Evolutionary conservation across 2,797 vertebrate species (phyloP).

Genomic region (Myotis vivesi): DNA sequence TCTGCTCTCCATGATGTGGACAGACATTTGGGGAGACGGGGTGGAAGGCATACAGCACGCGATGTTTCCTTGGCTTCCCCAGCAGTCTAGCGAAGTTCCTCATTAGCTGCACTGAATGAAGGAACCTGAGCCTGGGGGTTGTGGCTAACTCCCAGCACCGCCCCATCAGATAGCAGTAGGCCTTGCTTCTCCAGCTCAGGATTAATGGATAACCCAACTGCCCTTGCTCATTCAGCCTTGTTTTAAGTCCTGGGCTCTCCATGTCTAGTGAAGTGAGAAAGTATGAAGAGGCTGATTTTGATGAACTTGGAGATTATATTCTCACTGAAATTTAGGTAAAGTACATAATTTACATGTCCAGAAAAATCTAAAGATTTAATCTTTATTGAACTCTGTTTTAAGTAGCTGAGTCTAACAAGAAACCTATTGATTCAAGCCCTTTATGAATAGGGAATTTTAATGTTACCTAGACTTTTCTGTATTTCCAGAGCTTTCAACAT

Average conservation of each 20-base stretch:
- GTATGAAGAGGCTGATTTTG: constrained; percentile 23
- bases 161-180: not conserved
- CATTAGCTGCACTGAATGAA: not conserved
- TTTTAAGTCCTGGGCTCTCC: not conserved
- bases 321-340: constrained; percentile 20
- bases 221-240: not conserved
- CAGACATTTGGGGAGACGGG: not conserved
- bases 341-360: not conserved
- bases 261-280: not conserved
- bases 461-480: not conserved
- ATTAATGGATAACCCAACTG: not conserved
- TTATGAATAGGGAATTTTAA: constrained; percentile 21
- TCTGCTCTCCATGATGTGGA: not conserved
- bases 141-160: not conserved
- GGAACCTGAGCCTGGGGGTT: not conserved
- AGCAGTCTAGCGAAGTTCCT: not conserved
- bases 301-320: constrained; percentile 28
- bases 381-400: constrained; percentile 25
- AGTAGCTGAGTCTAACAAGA: constrained; percentile 29
- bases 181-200: not conserved
- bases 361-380: constrained; percentile 10
- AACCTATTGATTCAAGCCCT: not conserved
- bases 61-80: not conserved
- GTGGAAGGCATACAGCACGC: not conserved
- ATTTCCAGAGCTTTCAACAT: constrained; percentile 19